Conservation (phyloP, 2,113 vertebrate genomes). For the Brachirus orientalis region DNA sequence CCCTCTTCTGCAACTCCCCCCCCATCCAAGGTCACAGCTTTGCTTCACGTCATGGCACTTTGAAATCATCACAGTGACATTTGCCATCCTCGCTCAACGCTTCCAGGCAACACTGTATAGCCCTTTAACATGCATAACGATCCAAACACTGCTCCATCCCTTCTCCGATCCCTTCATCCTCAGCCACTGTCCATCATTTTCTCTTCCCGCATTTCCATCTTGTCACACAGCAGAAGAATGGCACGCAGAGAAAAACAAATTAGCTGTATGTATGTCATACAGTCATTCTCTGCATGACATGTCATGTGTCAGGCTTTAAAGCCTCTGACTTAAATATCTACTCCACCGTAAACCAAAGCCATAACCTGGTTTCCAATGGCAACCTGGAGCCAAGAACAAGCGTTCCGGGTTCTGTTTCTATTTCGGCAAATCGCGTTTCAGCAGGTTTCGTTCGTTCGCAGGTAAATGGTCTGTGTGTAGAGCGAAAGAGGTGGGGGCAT, state of each 20-base stretch:
- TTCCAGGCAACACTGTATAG: background rate
- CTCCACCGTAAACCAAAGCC: too few species aligned
- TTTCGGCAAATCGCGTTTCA: too few species aligned
- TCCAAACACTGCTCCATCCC: too few species aligned
- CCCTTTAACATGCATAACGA: slow-evolving; percentile 34
- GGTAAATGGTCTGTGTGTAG: too few species aligned
- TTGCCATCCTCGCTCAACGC: slow-evolving; percentile 21
- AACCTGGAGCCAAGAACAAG: too few species aligned
- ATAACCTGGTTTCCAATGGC: too few species aligned
- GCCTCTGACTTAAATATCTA: background rate
- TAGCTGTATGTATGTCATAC: background rate
- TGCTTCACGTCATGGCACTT: slow-evolving; percentile 48
- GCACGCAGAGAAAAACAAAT: background rate
- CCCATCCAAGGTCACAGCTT: slow-evolving; percentile 57
- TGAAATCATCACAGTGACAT: slow-evolving; percentile 56
- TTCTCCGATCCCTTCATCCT: too few species aligned
- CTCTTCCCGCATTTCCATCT: slow-evolving; percentile 15
- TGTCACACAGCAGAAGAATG: background rate
- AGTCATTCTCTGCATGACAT: background rate
- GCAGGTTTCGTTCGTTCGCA: too few species aligned
- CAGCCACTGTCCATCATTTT: slow-evolving; percentile 25
- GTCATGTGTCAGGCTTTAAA: background rate
- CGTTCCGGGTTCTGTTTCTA: too few species aligned
- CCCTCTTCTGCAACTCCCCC: slow-evolving; percentile 17
- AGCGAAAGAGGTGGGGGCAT: too few species aligned